Evolutionary conservation across 2,888 invertebrate genomes (phyloP), one percentile per base, ranked within the genome.

Genomic region (Synergus japonicus): DNA sequence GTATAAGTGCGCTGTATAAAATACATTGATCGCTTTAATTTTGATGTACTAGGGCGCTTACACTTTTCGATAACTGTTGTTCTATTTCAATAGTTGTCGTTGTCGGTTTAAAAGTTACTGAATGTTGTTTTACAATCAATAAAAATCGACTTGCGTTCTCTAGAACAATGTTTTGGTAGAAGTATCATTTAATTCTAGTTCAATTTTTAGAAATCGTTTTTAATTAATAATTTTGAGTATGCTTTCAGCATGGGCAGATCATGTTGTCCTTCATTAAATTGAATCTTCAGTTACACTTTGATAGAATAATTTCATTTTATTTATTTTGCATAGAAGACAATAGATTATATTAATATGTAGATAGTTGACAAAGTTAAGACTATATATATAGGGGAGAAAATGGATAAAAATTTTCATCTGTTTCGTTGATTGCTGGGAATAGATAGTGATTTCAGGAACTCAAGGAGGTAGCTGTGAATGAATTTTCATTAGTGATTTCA

Each of bases 1-100:
- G 84, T 78, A 85, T 85, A 79, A 79, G 79, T 81, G 76, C 84
- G 81, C 82, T 81, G 82, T 65, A 73, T 54, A 73, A 18, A 69
- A 29, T 22, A 29, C 22, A 29, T 29, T 29, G 22, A 29, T 29
- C 2, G 87, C 85, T 85, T 87, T 79, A 78, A 81, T 85, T 76
- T 87, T 81, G 83, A 83, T 85, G 86, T 88, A 83, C 81, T 78
- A 80, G 81, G 80, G 81, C 82, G 82, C 80, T 85, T 85, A 83
- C 83, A 82, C 84, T 84, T 82, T 83, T n/a, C 41, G 54, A 54
- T 41, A 41, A 73, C n/a, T 54, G 73, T n/a, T 54, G 12, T 73
- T 54, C 54, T 29, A 60, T 60, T 60, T 60, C 12, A 60, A 60
- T 60, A 60, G 22, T 60, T 60, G 60, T 10, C 12, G 22, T 60